Conservation (phyloP, 2,797 vertebrate species). For the Eidolon dupreanum region DNA sequence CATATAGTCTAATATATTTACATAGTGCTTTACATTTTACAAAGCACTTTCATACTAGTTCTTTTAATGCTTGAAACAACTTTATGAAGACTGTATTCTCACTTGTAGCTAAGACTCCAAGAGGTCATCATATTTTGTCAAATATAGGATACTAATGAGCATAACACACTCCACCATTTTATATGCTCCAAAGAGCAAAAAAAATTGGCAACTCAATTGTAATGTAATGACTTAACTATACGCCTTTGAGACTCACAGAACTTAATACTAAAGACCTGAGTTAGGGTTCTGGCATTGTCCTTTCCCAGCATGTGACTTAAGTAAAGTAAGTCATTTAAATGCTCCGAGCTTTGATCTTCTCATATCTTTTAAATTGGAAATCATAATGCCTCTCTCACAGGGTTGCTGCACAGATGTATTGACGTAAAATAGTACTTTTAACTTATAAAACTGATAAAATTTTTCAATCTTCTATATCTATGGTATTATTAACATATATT, state of each 20-base stretch:
- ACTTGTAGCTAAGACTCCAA: not conserved
- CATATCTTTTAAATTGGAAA: constrained; percentile 7
- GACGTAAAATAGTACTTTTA: constrained; percentile 35
- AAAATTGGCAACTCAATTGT: not conserved
- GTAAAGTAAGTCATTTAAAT: not conserved
- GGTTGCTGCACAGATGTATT: not conserved
- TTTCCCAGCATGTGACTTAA: not conserved
- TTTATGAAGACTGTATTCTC: not conserved
- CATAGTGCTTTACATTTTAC: not conserved
- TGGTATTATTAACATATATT: not conserved
- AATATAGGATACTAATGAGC: not conserved
- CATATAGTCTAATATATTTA: not conserved
- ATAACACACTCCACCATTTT: not conserved
- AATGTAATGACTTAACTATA: not conserved
- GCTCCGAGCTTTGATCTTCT: not conserved
- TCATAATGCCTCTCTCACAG: not conserved
- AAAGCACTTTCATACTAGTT: not conserved
- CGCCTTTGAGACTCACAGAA: not conserved
- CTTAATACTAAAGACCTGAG: not conserved
- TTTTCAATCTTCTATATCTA: not conserved
- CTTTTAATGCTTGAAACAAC: not conserved
- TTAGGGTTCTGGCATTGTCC: not conserved
- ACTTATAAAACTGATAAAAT: constrained; percentile 5
- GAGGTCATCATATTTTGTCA: not conserved
- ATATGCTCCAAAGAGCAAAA: not conserved